Conservation (phyloP, 2,113 vertebrate genomes). For the Pungitius pungitius region DNA sequence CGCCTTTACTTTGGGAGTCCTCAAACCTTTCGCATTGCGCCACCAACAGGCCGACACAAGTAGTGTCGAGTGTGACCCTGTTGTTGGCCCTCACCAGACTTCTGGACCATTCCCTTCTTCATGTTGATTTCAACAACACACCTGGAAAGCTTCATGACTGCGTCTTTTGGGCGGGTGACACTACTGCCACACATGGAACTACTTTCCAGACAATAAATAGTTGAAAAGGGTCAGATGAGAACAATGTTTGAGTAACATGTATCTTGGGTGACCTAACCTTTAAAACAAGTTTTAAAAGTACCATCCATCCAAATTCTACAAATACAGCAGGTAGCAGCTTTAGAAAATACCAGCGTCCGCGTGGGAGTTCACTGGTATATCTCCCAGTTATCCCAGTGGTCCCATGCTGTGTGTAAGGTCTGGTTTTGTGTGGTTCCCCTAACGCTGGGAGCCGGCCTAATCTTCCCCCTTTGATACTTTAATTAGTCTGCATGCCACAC, state of each 20-base stretch:
- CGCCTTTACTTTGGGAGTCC: neutral
- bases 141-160: too few species aligned
- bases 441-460: conserved; percentile 39
- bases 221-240: neutral
- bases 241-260: conserved; percentile 7
- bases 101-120: neutral
- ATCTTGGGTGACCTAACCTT: neutral
- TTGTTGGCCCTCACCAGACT: too few species aligned
- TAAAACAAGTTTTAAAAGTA: neutral
- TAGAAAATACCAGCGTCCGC: neutral
- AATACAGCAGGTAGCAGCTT: conserved; percentile 6
- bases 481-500: conserved; percentile 66
- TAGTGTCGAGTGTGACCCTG: neutral
- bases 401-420: conserved; percentile 16
- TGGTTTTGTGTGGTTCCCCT: neutral
- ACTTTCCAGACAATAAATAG: neutral
- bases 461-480: conserved; percentile 61
- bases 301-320: neutral
- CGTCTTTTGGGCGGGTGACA: neutral
- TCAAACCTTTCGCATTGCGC: neutral
- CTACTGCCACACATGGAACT: too few species aligned
- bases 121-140: neutral
- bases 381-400: conserved; percentile 24
- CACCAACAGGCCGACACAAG: neutral
- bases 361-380: conserved; percentile 2